phyloP scores from a whole-genome alignment of 2,113 vertebrate species.

The Odontesthes bonariensis region DNA sequence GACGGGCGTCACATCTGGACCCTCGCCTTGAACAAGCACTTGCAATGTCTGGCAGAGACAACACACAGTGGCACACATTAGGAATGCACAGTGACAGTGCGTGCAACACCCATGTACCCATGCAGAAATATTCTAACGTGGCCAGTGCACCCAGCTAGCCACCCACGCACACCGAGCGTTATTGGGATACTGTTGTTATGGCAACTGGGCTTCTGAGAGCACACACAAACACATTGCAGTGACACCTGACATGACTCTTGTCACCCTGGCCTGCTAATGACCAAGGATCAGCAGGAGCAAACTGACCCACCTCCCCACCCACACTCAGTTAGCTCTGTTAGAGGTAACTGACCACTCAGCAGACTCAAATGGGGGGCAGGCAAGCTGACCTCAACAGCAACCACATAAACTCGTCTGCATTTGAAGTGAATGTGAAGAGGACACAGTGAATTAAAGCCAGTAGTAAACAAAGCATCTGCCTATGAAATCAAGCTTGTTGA shows the following conservation, averaged over 20 bases:
- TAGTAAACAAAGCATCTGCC: conserved; percentile 27
- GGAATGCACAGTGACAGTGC: background rate
- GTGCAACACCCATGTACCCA: background rate
- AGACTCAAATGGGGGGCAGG: conserved; percentile 26
- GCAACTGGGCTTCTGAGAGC: conserved; percentile 48
- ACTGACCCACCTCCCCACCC: conserved; percentile 54
- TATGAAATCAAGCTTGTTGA: conserved; percentile 42
- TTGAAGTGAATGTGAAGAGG: conserved; percentile 30
- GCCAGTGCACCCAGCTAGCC: conserved; percentile 45
- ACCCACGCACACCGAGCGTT: conserved; percentile 28
- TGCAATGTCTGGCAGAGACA: conserved; percentile 88
- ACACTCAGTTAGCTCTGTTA: conserved; percentile 38
- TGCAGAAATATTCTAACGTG: conserved; percentile 48
- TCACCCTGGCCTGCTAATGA: conserved; percentile 71
- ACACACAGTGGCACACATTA: conserved; percentile 9
- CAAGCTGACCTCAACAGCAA: conserved; percentile 9
- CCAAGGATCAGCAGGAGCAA: conserved; percentile 53
- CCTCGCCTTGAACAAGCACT: conserved; percentile 93
- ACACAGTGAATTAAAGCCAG: conserved; percentile 42
- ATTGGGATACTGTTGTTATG: conserved; percentile 59
- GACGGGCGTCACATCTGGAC: conserved; percentile 88
- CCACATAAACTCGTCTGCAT: conserved; percentile 20
- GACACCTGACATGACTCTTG: conserved; percentile 67
- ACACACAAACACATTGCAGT: conserved; percentile 13
- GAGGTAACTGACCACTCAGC: conserved; percentile 59